Evolutionary conservation across 2,113 vertebrate species (phyloP), one percentile per base, ranked within the genome.

Genomic region (Dicerorhinus sumatrensis): DNA sequence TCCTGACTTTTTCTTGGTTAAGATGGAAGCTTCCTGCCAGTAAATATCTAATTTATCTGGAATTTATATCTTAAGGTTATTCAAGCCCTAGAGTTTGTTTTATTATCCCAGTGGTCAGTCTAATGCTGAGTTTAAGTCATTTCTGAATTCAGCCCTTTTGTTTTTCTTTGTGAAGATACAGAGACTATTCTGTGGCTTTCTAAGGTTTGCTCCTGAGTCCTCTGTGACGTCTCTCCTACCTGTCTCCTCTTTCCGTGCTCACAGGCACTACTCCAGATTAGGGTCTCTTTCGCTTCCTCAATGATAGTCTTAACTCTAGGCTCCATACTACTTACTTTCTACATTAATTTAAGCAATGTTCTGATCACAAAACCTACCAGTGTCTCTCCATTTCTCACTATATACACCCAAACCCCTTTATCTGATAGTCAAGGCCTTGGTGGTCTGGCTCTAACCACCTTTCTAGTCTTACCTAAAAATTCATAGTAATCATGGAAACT

Each of bases 21-120:
- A 58, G 63, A 97, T 62, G 17, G 77, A 90, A 70, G 33, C 23
- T 77, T 79, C 31, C 46, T 89, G 39, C 56, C 79, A 94, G n/a
- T 89, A 85, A 73, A 63, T 92, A 23, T 94, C 12, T 95, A 83
- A 92, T 89, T 91, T 90, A 60, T 79, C 63, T 90, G 84, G 23
- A 94, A 92, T 63, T 94, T 70, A 20, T 90, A 79, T 92, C 56
- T 96, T 67, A 54, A 92, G 51, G 11, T 54, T 92, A 75, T 42
- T 90, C 75, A 84, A 93, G 69, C 29, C 42, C 33, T 82, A 46
- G 54, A 63, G 27, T 92, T 87, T 73, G 16, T 96, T 87, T 94
- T 80, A 36, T 70, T 95, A 69, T 76, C 27, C 23, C 21, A 80
- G 65, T 23, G 33, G 31, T 87, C 75, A 87, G 65, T 84, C 42